Evolutionary conservation across 92 coral and sea anemone genomes (phyloP).

Genomic region (Zoanthus solanderi): DNA sequence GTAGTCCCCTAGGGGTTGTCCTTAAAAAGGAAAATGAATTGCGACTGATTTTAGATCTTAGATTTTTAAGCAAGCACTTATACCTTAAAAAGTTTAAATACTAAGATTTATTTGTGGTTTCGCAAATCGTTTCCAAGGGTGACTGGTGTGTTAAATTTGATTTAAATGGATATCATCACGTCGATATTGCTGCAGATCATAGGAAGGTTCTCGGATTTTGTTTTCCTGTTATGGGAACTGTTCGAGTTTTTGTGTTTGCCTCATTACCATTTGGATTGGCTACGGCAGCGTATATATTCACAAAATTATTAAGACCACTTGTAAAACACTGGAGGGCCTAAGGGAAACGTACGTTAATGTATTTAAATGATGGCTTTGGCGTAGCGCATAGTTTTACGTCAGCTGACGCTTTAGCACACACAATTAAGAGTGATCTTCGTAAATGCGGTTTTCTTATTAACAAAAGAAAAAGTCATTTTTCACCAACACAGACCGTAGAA

Average conservation of each 20-base stretch:
- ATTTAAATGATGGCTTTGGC: slow-evolving; percentile 37
- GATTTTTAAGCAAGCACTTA: slow-evolving; percentile 63
- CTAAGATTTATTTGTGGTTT: not conserved
- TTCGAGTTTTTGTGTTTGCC: slow-evolving; percentile 10
- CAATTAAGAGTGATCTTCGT: not conserved
- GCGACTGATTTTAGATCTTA: slow-evolving; percentile 1
- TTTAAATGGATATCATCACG: slow-evolving; percentile 70
- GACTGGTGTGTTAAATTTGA: slow-evolving; percentile 64
- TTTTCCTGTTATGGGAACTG: slow-evolving; percentile 29
- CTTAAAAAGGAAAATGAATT: not conserved
- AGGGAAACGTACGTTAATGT: slow-evolving; percentile 14
- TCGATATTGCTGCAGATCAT: slow-evolving; percentile 50
- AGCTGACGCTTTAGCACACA: not conserved
- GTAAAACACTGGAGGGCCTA: slow-evolving; percentile 34
- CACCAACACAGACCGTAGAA: slow-evolving; percentile 26
- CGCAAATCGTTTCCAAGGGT: slow-evolving; percentile 29
- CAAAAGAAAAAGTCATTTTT: slow-evolving; percentile 27
- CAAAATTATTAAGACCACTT: slow-evolving; percentile 29
- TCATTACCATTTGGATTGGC: slow-evolving; percentile 34
- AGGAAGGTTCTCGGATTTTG: slow-evolving; percentile 29
- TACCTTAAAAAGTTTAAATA: not conserved
- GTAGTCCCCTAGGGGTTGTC: slow-evolving; percentile 38
- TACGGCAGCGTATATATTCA: slow-evolving; percentile 35
- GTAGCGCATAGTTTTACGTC: not conserved
- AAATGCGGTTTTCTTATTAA: slow-evolving; percentile 31